Evolutionary conservation across 1,140 invertebrate species (phyloP).

Genomic region (Ganaspis sp.): DNA sequence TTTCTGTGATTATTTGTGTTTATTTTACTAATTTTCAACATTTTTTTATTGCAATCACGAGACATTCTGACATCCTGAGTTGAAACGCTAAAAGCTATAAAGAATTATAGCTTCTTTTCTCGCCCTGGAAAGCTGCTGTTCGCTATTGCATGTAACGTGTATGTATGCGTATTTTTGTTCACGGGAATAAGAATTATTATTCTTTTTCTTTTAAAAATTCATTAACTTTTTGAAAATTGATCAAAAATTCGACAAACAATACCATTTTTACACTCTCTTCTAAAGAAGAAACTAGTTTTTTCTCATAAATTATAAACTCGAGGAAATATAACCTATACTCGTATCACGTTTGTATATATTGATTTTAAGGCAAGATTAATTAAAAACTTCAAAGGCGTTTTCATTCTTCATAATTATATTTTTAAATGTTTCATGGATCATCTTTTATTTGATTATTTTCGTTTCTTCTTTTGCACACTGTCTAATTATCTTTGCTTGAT

Average conservation of each 20-base stretch:
- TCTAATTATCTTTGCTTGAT: not conserved
- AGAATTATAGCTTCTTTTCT: slow-evolving; percentile 8
- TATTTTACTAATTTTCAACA: slow-evolving; percentile 32
- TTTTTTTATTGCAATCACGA: slow-evolving; percentile 3
- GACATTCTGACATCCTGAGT: slow-evolving; percentile 2
- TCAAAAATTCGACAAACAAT: no score
- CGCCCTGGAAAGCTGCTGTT: slow-evolving; percentile 33
- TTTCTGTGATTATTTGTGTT: slow-evolving; percentile 32
- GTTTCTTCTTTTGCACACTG: not conserved
- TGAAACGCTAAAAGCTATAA: slow-evolving; percentile 4
- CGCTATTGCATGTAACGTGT: slow-evolving; percentile 39
- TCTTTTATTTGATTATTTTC: no score
- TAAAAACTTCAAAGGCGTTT: not conserved
- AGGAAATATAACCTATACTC: not conserved
- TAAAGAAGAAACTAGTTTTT: not conserved
- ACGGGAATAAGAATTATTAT: no score
- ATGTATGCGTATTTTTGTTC: slow-evolving; percentile 36
- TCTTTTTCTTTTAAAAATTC: not conserved
- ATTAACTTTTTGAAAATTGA: not conserved
- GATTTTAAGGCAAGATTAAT: not conserved
- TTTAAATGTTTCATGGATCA: not conserved
- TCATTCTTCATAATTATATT: not conserved
- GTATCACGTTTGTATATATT: not conserved
- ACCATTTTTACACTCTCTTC: no score
- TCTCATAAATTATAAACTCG: not conserved